Evolutionary conservation across 2,888 invertebrate genomes (phyloP).

Genomic region (Troides helena): DNA sequence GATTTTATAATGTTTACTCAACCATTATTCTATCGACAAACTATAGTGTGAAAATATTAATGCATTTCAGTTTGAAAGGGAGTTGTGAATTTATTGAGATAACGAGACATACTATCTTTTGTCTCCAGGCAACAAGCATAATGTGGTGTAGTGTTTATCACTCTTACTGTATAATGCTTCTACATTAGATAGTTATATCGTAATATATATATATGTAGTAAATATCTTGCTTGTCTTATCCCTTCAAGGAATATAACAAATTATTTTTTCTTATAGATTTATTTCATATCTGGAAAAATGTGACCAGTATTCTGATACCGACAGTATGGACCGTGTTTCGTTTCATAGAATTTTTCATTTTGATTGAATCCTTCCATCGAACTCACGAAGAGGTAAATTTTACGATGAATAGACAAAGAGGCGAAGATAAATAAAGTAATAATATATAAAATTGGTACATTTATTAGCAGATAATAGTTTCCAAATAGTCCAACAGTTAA

Average conservation of each 20-base stretch:
- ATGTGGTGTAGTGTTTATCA: no score
- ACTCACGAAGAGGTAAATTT: conserved; percentile 17
- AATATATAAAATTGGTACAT: no score
- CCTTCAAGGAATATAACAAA: no score
- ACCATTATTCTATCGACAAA: background rate
- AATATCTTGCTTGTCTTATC: no score
- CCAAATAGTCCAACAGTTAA: no score
- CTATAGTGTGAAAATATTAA: no score
- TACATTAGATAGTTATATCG: no score
- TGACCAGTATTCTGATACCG: background rate
- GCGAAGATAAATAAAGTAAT: background rate
- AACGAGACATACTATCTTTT: background rate
- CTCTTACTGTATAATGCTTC: no score
- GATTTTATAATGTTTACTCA: background rate
- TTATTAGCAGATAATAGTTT: no score
- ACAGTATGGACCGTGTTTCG: conserved; percentile 5
- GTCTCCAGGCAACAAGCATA: no score
- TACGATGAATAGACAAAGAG: background rate
- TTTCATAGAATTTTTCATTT: conserved; percentile 1
- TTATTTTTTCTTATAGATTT: background rate
- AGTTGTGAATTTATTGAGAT: background rate
- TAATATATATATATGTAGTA: no score
- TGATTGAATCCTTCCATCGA: conserved; percentile 21
- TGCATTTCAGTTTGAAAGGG: background rate
- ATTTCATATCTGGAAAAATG: background rate